Evolutionary conservation across 92 coral and sea anemone genomes (phyloP).

Genomic region (Palythoa caribaeorum): DNA sequence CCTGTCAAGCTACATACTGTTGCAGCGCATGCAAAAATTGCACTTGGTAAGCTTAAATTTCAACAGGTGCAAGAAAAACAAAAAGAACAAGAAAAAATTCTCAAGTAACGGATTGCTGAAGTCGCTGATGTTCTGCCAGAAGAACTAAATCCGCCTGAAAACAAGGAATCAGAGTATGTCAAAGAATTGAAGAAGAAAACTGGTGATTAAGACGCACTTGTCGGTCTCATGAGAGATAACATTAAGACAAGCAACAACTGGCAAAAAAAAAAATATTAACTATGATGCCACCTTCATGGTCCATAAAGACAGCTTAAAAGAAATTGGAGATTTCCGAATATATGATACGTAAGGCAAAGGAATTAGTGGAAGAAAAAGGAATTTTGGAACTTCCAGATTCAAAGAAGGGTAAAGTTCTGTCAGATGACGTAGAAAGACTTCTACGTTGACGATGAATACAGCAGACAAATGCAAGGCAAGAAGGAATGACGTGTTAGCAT

Average conservation of each 20-base stretch:
- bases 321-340: constrained; percentile 45
- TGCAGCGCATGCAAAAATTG: too few species aligned
- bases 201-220: too few species aligned
- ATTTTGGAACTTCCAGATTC: constrained; percentile 40
- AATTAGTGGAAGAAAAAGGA: constrained; percentile 41
- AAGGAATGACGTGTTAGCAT: constrained; percentile 30
- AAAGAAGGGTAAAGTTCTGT: background rate
- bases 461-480: constrained; percentile 49
- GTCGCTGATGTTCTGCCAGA: too few species aligned
- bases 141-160: too few species aligned
- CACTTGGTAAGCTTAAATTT: too few species aligned
- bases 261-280: constrained; percentile 37
- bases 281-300: constrained; percentile 51
- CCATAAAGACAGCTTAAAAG: constrained; percentile 27
- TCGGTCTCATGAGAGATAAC: too few species aligned
- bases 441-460: background rate
- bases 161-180: too few species aligned
- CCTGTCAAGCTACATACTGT: too few species aligned
- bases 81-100: too few species aligned
- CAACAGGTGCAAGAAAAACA: too few species aligned
- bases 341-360: constrained; percentile 41
- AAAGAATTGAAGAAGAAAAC: too few species aligned
- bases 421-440: constrained; percentile 1
- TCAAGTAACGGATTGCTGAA: too few species aligned
- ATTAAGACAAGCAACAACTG: constrained; percentile 13